Evolutionary conservation across 2,797 vertebrate genomes (phyloP).

Genomic region (Ceryle rudis): DNA sequence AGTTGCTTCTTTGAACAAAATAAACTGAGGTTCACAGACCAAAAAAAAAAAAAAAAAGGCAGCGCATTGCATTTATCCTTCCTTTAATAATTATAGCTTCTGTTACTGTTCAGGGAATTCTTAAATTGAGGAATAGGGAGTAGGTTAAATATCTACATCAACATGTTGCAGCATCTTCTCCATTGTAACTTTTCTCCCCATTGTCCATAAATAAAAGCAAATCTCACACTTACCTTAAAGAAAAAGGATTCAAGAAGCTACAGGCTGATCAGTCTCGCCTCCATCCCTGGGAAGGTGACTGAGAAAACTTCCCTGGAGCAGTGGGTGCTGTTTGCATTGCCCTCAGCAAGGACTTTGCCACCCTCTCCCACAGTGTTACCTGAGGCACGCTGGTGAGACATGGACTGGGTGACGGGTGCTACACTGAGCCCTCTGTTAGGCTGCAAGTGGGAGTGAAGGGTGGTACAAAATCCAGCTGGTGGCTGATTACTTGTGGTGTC

Average conservation of each 20-base stretch:
- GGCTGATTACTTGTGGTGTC: not conserved
- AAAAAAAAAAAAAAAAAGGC: not conserved
- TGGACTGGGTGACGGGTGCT: too few species aligned
- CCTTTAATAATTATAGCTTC: not conserved
- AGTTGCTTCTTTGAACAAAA: not conserved
- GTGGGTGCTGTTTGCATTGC: fast-evolving
- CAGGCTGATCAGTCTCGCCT: not conserved
- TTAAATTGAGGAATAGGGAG: not conserved
- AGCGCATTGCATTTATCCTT: not conserved
- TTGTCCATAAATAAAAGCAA: not conserved
- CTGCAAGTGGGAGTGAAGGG: not conserved
- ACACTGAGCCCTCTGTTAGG: fast-evolving
- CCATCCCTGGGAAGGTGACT: not conserved
- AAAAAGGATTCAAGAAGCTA: not conserved
- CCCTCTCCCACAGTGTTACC: not conserved
- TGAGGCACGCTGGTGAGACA: not conserved
- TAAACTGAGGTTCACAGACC: not conserved
- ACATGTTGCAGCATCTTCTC: not conserved
- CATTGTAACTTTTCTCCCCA: not conserved
- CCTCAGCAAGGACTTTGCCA: not conserved
- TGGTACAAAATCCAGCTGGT: not conserved
- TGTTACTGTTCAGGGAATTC: not conserved
- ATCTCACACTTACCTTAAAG: not conserved
- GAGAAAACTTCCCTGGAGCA: not conserved
- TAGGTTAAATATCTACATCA: not conserved